Base-by-base conservation (phyloP, 1,140 invertebrate species). In the Vanessa tameamea region DNA sequence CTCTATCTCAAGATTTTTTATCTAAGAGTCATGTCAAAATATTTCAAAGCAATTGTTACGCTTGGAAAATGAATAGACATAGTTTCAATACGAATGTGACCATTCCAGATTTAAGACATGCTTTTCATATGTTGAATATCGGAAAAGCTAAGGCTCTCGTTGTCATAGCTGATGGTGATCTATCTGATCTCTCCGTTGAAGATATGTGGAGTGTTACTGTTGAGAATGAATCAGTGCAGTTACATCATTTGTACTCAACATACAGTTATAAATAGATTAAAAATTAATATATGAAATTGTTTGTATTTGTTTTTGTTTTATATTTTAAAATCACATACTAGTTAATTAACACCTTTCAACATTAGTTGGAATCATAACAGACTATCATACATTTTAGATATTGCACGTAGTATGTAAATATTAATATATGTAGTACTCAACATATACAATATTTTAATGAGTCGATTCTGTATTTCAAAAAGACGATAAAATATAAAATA, bases 251-350 rank as follows among this genome's bases (percentile, higher is more conserved):
- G 14, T 26, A 59, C 26, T 68, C 8, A 9, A 48, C 15, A 23
- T 69, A 15, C 14, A 20, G 13, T 26, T 68, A 50, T 69, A 9
- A 53, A 53, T 53, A 53, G n/a, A 53, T n/a, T 43, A 43, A 43
- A 43, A 9, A 11, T 20, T 43, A 43, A 43, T 31, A 43, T 43
- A 43, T 11, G 6, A 43, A 43, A 43, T 8, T 43, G 37, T 43
- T 43, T 43, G 37, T 6, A 8, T 8, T 43, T 43, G 37, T 43
- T 43, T 43, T 43, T 43, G 9, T 43, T 43, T 43, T 9, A 43
- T 43, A 43, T 43, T 43, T 31, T 43, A 43, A 9, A 43, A 9
- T 1, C 9, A 43, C 37, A 43, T 5, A 5, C 3, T 43, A 43
- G 37, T 9, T 43, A 9, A 43, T 9, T 31, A 0, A 43, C 37